Conservation (phyloP, 2,888 invertebrate genomes). For the Rhyacophila evoluta region DNA sequence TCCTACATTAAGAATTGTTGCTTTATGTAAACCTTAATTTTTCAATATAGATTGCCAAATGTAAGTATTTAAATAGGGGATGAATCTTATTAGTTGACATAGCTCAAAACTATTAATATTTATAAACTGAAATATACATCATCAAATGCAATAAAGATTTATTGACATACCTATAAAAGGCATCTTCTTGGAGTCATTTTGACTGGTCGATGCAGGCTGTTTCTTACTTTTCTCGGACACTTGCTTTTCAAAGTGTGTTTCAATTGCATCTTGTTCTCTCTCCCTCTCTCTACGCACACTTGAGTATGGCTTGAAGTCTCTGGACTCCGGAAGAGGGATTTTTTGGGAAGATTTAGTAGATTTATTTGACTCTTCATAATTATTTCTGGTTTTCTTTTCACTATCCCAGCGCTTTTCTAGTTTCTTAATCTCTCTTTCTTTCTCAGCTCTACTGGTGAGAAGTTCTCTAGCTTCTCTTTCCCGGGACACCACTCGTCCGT, state of each 20-base stretch:
- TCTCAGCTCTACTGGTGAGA: conserved; percentile 37
- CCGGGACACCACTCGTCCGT: conserved; percentile 51
- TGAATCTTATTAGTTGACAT: too few relatives aligned
- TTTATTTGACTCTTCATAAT: neutral
- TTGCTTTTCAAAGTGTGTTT: conserved; percentile 57
- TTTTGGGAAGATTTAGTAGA: neutral
- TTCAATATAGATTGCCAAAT: too few relatives aligned
- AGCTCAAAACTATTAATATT: too few relatives aligned
- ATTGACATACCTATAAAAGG: conserved; percentile 79
- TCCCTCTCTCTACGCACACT: conserved; percentile 57
- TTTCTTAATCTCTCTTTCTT: conserved; percentile 23
- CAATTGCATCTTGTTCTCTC: conserved; percentile 58
- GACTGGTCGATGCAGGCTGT: conserved; percentile 53
- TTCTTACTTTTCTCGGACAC: conserved; percentile 54
- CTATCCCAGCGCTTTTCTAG: conserved; percentile 26
- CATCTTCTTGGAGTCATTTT: conserved; percentile 75
- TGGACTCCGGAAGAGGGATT: conserved; percentile 47
- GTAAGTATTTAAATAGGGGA: too few relatives aligned
- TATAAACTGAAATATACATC: too few relatives aligned
- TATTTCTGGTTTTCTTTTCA: neutral
- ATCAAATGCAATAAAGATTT: too few relatives aligned
- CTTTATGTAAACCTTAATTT: too few relatives aligned
- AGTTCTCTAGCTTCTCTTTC: conserved; percentile 52
- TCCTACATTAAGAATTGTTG: too few relatives aligned
- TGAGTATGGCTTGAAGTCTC: conserved; percentile 56